Conservation (phyloP, 2,888 invertebrate genomes). For the Steinernema scapterisci region DNA sequence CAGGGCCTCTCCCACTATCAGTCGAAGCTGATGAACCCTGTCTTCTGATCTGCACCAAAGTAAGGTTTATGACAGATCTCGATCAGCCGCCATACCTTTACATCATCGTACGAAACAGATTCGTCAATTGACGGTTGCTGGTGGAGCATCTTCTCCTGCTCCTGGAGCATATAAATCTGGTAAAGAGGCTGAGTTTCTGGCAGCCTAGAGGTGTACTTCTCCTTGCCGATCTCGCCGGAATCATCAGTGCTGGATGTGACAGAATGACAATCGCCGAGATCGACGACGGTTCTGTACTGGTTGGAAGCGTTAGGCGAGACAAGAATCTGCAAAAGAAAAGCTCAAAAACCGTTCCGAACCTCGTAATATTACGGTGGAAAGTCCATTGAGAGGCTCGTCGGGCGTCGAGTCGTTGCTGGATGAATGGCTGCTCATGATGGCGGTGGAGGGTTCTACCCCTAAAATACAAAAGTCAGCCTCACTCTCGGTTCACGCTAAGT, state of each 20-base stretch:
- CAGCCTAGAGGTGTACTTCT: constrained; percentile 45
- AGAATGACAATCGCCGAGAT: background rate
- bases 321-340: background rate
- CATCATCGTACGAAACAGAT: constrained; percentile 33
- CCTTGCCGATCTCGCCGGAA: constrained; percentile 9
- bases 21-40: constrained; percentile 58
- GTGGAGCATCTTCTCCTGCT: constrained; percentile 48
- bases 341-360: background rate
- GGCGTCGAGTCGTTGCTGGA: background rate
- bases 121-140: constrained; percentile 33
- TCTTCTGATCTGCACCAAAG: background rate
- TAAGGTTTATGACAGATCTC: too few species aligned
- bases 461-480: background rate
- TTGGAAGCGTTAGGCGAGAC: background rate
- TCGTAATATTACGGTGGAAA: background rate
- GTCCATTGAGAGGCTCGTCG: background rate
- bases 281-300: constrained; percentile 38
- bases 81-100: too few species aligned
- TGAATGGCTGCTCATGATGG: background rate
- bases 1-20: constrained; percentile 57
- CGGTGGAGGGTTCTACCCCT: background rate
- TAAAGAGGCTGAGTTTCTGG: constrained; percentile 60
- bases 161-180: constrained; percentile 61
- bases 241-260: background rate
- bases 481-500: background rate